phyloP scores from a whole-genome alignment of 2,888 invertebrate genomes.

The Lepidonotus clava region DNA sequence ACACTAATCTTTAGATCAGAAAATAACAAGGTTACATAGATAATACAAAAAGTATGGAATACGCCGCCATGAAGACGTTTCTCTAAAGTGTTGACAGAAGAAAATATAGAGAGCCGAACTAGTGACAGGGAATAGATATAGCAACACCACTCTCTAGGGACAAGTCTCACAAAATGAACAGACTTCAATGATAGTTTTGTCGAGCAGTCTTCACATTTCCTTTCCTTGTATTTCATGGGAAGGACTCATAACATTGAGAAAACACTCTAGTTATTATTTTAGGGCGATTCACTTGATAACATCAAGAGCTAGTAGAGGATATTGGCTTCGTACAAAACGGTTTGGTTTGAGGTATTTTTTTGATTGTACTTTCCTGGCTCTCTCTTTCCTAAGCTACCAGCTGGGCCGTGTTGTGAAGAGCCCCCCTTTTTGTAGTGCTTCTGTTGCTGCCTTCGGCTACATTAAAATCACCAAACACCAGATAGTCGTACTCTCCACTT shows the following conservation, averaged over 20 bases:
- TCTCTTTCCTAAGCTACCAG: neutral
- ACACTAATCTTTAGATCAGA: conserved; percentile 7
- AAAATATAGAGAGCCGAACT: conserved; percentile 10
- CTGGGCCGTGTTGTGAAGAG: conserved; percentile 23
- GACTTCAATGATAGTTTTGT: neutral
- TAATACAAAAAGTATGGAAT: conserved; percentile 23
- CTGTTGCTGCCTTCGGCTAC: neutral
- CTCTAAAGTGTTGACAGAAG: conserved; percentile 43
- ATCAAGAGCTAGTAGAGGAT: conserved; percentile 9
- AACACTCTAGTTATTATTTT: neutral
- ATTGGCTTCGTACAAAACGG: conserved; percentile 4
- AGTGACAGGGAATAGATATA: conserved; percentile 42
- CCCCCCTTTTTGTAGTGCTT: neutral
- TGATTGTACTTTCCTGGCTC: neutral
- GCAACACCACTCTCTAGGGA: conserved; percentile 21
- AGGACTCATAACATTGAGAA: neutral
- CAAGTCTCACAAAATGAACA: conserved; percentile 42
- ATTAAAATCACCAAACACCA: conserved; percentile 3
- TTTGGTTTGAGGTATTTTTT: conserved; percentile 9
- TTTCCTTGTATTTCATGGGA: neutral
- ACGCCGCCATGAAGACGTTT: neutral
- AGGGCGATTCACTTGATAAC: neutral
- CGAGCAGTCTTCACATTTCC: neutral
- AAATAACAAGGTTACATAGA: conserved; percentile 27
- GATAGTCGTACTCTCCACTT: neutral